Evolutionary conservation across 2,113 vertebrate species (phyloP), one percentile per base, ranked within the genome.

Genomic region (Todiramphus saurophagus): DNA sequence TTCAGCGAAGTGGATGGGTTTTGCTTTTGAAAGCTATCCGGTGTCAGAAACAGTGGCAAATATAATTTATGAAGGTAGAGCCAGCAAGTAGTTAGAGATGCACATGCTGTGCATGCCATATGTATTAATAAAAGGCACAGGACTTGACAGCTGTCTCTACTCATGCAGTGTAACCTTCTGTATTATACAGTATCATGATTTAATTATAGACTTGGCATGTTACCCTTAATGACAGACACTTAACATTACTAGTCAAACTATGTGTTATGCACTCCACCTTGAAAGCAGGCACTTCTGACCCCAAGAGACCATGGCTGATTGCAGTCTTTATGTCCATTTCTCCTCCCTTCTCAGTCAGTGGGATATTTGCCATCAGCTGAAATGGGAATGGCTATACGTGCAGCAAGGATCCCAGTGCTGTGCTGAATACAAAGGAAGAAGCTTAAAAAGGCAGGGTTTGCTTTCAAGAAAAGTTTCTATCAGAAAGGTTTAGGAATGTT

Each of bases 111-210:
- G 91, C 96, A 85, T 97, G 84, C 95, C 96, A 70, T 90, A 75
- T 94, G 76, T 94, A 83, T 95, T 95, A 97, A 96, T 97, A 94
- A 96, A 96, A 96, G 90, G 83, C 91, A 94, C 83, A 97, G 76
- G 81, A 90, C 82, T 93, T 97, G 94, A 97, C 97, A 95, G 95
- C 94, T 97, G 93, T 96, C 87, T 95, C 90, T 80, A 60, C 85
- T 80, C 88, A 87, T 87, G 91, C 91, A 88, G 80, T 66, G 86
- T 97, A 95, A 95, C 93, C 89, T 97, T 97, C 91, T 96, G 79
- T 95, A 93, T 97, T 96, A 97, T 97, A 97, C 77, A 90, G 90
- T 96, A 96, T 93, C 96, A 96, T 56, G 96, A 97, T 96, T 97
- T 97, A 96, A 97, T 97, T 96, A 96, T 97, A 97, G 96, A 96